Evolutionary conservation across 2,113 vertebrate species (phyloP), one percentile per base, ranked within the genome.

Genomic region (Todiramphus saurophagus): DNA sequence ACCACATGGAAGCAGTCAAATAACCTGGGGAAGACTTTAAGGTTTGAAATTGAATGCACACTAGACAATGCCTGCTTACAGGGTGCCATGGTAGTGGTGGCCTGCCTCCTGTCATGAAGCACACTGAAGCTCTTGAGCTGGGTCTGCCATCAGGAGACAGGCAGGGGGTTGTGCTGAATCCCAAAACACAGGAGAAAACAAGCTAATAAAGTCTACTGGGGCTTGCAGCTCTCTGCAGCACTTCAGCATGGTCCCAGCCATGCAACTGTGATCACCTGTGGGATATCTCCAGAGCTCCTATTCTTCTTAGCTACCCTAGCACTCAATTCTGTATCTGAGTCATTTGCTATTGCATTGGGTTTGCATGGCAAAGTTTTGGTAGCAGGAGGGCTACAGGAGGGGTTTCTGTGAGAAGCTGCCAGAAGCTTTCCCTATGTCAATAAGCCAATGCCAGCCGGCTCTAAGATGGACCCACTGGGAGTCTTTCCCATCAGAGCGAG

Each of bases 91-190:
- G 56, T 51, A 59, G 24, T 28, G 59, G 41, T 43, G 43, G 25
- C 53, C 53, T 74, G 5, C 10, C 56, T 83, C 50, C 8, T 78
- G 31, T 30, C 41, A 33, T 25, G 46, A 50, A 70, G 27, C 21
- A 37, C 0, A 0, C 0, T 70, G 76, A 44, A 6, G 37, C 0
- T 85, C 24, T 70, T 51, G 51, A 59, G 33, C 44, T 90, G 17
- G 4, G 15, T 24, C 27, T 73, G 1, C 11, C 21, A 3, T 27
- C 21, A 81, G 37, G 9, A 55, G 1, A 1, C 21, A 59, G 41
- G 8, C 33, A 77, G 14, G 7, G 16, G 27, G 2, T 37, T 83
- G 21, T 69, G 20, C 44, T 79, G 20, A 48, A 46, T 62, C n/a
- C 33, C 69, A 70, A 66, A 90, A 33, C 11, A 30, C 16, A 64